Base-by-base conservation (phyloP, 2,888 invertebrate species). In the Hyalella azteca region DNA sequence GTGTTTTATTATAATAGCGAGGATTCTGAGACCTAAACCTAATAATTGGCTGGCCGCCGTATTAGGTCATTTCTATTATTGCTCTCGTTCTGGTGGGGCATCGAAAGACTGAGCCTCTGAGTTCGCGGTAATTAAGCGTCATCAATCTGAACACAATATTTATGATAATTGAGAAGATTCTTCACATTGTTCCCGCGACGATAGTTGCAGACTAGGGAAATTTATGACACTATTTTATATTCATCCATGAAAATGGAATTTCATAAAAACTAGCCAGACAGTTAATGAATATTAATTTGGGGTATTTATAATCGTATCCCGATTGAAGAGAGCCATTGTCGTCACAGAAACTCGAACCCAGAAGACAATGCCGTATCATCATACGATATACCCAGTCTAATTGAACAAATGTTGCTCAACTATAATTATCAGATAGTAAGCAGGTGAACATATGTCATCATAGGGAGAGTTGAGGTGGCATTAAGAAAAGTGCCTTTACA, bases 141-240 rank as follows among this genome's bases (percentile, higher is more conserved):
- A 36, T 39, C 19, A 29, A 36, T 32, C 66, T 66, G 19, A 29
- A 32, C 29, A 22, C 36, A 66, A 36, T 66, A 66, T 66, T 66
- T 66, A 66, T 29, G 66, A n/a, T 66, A 36, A 66, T 66, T 66
- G 36, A 66, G 36, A 15, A 66, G 66, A 66, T 66, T n/a, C 66
- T 66, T 66, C 66, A 19, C 66, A 66, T 66, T 66, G 39, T 66
- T 36, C n/a, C 29, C 19, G 22, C 32, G 66, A 22, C 32, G 29
- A 13, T 36, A n/a, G 32, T 15, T 29, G 36, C 36, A 66, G 66
- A 19, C 29, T 5, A 36, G 36, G 66, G 29, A 29, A 66, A 36
- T 66, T 66, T 22, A 66, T 66, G 36, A 19, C n/a, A 36, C 36
- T n/a, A n/a, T 32, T 66, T 36, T 19, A 66, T 66, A 36, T 36